A percentile compares a stretch with the other conserved stretches of the same genome.
These are phyloP conservation scores for Drosophila paulistorum DNA, from an alignment of 1,140 invertebrate genomes.

Conservation along the genomic window DNA sequence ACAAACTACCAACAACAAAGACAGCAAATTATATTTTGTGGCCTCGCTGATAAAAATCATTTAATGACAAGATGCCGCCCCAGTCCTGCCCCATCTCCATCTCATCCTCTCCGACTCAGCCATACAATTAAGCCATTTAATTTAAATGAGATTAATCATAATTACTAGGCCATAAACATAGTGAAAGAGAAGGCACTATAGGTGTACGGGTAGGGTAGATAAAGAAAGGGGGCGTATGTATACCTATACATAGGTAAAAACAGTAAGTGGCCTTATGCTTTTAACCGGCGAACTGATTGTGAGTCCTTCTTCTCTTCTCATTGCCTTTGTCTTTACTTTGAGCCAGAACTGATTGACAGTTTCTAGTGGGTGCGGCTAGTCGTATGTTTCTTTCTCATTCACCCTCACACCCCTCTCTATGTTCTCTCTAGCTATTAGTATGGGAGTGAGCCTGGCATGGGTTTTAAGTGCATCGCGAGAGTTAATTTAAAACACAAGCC, in stretches of 20 bases:
- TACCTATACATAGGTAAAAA: background rate
- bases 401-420: background rate
- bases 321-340: background rate
- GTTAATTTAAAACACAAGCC: slow-evolving; percentile 72
- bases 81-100: background rate
- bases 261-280: slow-evolving; percentile 16
- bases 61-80: slow-evolving; percentile 71
- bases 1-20: slow-evolving; percentile 2
- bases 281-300: slow-evolving; percentile 4
- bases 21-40: slow-evolving; percentile 67
- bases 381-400: background rate
- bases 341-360: slow-evolving; percentile 5
- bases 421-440: background rate
- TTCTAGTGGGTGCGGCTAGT: background rate
- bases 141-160: slow-evolving; percentile 82
- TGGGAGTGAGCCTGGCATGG: background rate
- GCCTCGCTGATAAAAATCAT: slow-evolving; percentile 74
- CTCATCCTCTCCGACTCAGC: background rate
- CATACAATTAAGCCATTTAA: slow-evolving; percentile 76
- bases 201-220: background rate
- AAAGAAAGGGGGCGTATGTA: background rate
- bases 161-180: slow-evolving; percentile 64
- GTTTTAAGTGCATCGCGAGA: slow-evolving; percentile 36
- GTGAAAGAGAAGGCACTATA: background rate
- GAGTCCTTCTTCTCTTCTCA: background rate